A percentile compares a stretch with the other conserved stretches of the same genome.
Evolutionary conservation across 1,140 invertebrate species (phyloP).

Genomic region (Uloborus diversus): DNA sequence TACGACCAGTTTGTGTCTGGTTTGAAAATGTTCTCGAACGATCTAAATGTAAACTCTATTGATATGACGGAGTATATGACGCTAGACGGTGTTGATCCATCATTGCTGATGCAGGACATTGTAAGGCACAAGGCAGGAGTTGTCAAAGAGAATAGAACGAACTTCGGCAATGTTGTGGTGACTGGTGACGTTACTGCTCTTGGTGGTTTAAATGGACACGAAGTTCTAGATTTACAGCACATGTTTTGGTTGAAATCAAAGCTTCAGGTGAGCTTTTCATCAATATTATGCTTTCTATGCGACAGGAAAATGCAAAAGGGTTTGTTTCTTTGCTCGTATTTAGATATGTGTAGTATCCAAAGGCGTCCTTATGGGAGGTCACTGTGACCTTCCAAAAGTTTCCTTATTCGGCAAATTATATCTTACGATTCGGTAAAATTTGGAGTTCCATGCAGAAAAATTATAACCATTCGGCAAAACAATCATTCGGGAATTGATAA

Average conservation of each 20-base stretch:
- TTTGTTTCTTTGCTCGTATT: not conserved
- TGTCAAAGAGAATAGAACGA: not conserved
- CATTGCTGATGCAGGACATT: slow-evolving; percentile 1
- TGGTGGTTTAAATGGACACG: slow-evolving; percentile 15
- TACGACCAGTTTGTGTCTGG: slow-evolving; percentile 2
- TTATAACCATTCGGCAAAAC: no score
- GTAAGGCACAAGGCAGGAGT: slow-evolving; percentile 15
- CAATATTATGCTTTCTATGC: not conserved
- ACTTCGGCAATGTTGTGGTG: slow-evolving; percentile 19
- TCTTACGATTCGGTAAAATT: no score
- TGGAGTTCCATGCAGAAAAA: no score
- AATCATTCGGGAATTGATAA: no score
- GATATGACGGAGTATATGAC: slow-evolving; percentile 23
- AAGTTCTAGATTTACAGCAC: not conserved
- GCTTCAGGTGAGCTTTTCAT: slow-evolving; percentile 17
- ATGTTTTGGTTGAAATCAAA: slow-evolving; percentile 18
- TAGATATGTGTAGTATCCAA: no score
- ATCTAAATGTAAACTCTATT: not conserved
- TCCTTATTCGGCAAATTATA: no score
- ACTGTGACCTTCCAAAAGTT: no score
- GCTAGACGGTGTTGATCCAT: slow-evolving; percentile 29
- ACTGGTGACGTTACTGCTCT: not conserved
- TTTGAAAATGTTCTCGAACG: not conserved
- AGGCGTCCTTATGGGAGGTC: no score
- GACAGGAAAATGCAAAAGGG: not conserved